Base-by-base conservation (phyloP, 2,797 vertebrate species). In the Graptemys geographica region DNA sequence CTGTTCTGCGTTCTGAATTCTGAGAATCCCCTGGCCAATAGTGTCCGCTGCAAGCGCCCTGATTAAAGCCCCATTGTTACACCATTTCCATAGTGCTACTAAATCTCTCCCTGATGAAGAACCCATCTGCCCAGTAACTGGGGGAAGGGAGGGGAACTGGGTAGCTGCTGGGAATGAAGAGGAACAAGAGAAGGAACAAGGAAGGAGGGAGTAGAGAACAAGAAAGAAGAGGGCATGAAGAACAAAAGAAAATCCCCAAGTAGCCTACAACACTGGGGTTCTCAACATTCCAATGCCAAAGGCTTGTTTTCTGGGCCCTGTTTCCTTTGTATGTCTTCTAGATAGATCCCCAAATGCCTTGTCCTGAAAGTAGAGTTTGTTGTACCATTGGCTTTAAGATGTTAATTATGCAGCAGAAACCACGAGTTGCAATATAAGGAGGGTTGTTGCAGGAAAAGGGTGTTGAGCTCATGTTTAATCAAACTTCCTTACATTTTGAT, bases 1-100 rank as follows among this genome's bases (percentile, higher is more conserved):
- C 97, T 98, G 98, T 98, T 98, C 97, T 92, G 57, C 62, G 84
- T 86, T 94, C 97, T 85, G 96, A 97, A 96, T 92, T 94, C 94
- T 93, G 97, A 93, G 90, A 79, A 96, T 82, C 81, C 92, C 76
- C 94, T 94, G 90, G 81, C 94, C 93, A 89, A 23, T 87, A 90
- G 95, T 1, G 84, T 94, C 97, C 94, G 94, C 94, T 62, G 92
- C 57, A 86, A 94, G 90, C 88, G 0, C 69, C 89, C 83, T 81
- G 83, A 94, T 97, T 98, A 98, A 97, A 93, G 94, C 95, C 79
- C 94, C 96, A 97, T 96, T 97, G 97, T 98, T 97, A 91, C 83
- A 81, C 84, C 87, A 88, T 87, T 92, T 90, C 92, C 69, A 11
- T n/a, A 74, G 94, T 49, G 79, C 96, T 51, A 81, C 95, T 92